phyloP scores from a whole-genome alignment of 2,888 invertebrate genomes.

The Acleris literana region DNA sequence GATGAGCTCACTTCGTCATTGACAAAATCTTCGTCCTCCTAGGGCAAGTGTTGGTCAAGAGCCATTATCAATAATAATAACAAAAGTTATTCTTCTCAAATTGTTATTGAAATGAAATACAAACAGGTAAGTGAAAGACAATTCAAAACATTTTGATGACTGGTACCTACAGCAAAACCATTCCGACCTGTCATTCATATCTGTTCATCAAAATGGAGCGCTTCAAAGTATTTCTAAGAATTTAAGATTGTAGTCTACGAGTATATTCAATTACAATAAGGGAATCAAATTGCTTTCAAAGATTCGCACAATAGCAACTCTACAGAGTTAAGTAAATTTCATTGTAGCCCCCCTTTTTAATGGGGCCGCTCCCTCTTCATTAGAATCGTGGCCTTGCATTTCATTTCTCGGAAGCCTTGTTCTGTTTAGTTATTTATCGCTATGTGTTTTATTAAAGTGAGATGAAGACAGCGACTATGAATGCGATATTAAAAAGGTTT shows the following conservation, averaged over 20 bases:
- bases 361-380: slow-evolving; percentile 12
- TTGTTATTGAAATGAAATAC: too few relatives aligned
- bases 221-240: slow-evolving; percentile 1
- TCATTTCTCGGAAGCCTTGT: slow-evolving; percentile 12
- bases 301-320: slow-evolving; percentile 16
- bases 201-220: background rate
- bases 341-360: slow-evolving; percentile 20
- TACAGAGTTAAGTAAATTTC: slow-evolving; percentile 16
- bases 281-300: slow-evolving; percentile 9
- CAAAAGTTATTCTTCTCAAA: too few relatives aligned
- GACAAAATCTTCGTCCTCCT: too few relatives aligned
- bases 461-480: slow-evolving; percentile 8
- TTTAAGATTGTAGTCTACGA: background rate
- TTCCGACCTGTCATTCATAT: too few relatives aligned
- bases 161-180: too few relatives aligned
- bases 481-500: slow-evolving; percentile 15
- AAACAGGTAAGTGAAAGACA: too few relatives aligned
- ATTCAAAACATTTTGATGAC: too few relatives aligned
- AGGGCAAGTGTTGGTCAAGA: too few relatives aligned
- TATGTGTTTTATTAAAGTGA: slow-evolving; percentile 18
- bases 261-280: slow-evolving; percentile 6
- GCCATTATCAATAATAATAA: too few relatives aligned
- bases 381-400: slow-evolving; percentile 15
- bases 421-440: slow-evolving; percentile 15
- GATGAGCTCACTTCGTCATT: too few relatives aligned